Conservation (phyloP, 1,140 invertebrate species). For the Tyrophagus putrescentiae region DNA sequence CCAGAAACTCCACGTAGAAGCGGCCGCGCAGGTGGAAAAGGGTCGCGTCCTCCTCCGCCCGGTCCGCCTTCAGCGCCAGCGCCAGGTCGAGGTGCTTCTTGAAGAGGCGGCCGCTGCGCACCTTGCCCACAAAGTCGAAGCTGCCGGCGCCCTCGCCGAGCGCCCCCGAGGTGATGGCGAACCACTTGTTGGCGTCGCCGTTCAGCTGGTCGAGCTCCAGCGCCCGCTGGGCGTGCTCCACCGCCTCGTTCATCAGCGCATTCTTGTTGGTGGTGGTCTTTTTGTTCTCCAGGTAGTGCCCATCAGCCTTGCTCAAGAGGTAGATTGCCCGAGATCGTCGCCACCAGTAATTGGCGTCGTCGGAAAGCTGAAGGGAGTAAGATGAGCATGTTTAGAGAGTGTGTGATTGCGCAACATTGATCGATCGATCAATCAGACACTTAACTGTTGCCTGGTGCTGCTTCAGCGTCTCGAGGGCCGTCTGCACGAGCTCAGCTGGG, state of each 20-base stretch:
- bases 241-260: constrained; percentile 45
- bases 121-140: constrained; percentile 54
- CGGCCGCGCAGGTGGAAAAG: constrained; percentile 54
- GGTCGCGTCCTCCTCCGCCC: constrained; percentile 49
- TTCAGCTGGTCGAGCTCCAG: constrained; percentile 40
- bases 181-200: constrained; percentile 57
- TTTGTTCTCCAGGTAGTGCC: constrained; percentile 33
- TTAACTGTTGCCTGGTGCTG: no score
- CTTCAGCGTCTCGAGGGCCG: no score
- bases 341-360: constrained; percentile 43
- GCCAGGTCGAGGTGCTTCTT: constrained; percentile 52
- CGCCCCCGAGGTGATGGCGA: constrained; percentile 51
- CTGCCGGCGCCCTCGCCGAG: constrained; percentile 43
- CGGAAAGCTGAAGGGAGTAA: constrained; percentile 18
- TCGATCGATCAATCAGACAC: no score
- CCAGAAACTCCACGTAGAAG: constrained; percentile 52
- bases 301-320: constrained; percentile 37
- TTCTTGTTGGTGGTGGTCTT: constrained; percentile 40
- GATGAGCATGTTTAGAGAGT: no score
- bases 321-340: constrained; percentile 49
- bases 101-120: constrained; percentile 33
- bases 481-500: no score
- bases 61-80: constrained; percentile 45
- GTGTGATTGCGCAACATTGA: no score
- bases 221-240: constrained; percentile 43